These are phyloP conservation scores for Ectemnius cavifrons DNA, from an alignment of 2,888 invertebrate genomes.

Conservation along the genomic window DNA sequence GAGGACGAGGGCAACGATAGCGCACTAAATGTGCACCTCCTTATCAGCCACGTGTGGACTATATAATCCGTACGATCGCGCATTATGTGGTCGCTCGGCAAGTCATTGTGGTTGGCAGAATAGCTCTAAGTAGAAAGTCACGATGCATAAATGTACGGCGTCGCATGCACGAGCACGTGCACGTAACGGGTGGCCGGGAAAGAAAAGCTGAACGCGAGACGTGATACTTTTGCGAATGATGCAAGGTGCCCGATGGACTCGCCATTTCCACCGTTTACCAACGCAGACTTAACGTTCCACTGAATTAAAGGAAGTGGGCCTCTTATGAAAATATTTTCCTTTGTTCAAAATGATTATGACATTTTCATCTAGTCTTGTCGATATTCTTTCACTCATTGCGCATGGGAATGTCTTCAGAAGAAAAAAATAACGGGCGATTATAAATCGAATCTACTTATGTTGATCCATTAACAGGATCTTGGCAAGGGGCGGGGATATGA, in stretches of 20 bases:
- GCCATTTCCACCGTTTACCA: neutral
- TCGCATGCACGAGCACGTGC: slow-evolving; percentile 55
- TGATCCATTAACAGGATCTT: no score
- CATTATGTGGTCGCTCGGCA: slow-evolving; percentile 34
- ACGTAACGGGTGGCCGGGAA: slow-evolving; percentile 42
- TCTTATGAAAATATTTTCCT: no score
- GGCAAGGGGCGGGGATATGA: no score
- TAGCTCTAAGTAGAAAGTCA: slow-evolving; percentile 45
- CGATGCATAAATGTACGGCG: slow-evolving; percentile 44
- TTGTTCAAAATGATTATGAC: no score
- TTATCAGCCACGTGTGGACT: slow-evolving; percentile 46
- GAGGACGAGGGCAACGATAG: slow-evolving; percentile 18
- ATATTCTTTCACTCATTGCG: no score
- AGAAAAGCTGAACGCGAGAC: slow-evolving; percentile 21
- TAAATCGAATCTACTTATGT: no score
- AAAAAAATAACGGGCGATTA: no score
- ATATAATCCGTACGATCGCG: slow-evolving; percentile 38
- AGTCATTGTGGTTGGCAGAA: slow-evolving; percentile 19
- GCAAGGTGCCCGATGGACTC: slow-evolving; percentile 29
- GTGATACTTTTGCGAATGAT: slow-evolving; percentile 42
- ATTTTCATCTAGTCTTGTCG: no score
- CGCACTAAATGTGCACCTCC: slow-evolving; percentile 19
- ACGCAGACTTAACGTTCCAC: neutral
- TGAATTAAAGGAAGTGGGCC: neutral
- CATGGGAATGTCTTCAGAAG: no score